Percentiles rank a stretch among this genome's conserved stretches.
Evolutionary conservation across 2,888 invertebrate genomes (phyloP).

Genomic region (Itoplectis maculator): DNA sequence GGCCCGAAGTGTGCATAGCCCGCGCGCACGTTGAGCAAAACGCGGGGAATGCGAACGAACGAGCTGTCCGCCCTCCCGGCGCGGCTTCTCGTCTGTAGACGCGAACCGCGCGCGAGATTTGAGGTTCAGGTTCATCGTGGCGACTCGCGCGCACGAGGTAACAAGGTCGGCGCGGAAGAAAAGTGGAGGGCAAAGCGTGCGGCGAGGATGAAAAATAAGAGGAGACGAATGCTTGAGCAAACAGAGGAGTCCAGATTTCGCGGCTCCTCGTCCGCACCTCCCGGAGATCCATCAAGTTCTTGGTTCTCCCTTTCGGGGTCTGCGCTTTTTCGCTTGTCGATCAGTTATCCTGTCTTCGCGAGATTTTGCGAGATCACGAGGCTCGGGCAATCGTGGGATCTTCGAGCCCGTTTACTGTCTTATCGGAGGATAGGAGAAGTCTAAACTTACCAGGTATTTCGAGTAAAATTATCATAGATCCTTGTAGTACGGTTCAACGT

Average conservation of each 20-base stretch:
- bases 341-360: constrained; percentile 2
- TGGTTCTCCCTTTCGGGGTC: constrained; percentile 54
- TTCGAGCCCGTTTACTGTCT: not conserved
- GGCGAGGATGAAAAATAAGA: constrained; percentile 61
- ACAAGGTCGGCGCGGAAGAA: constrained; percentile 47
- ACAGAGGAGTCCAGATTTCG: constrained; percentile 80
- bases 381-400: constrained; percentile 46
- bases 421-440: too few species aligned
- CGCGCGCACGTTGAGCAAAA: constrained; percentile 26
- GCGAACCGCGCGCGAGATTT: constrained; percentile 59
- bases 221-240: constrained; percentile 77
- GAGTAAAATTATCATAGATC: too few species aligned
- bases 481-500: too few species aligned
- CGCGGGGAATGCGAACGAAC: constrained; percentile 57
- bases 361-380: constrained; percentile 27
- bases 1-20: too few species aligned
- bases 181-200: constrained; percentile 43
- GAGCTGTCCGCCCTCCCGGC: constrained; percentile 76
- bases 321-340: constrained; percentile 35
- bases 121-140: constrained; percentile 35
- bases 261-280: constrained; percentile 77
- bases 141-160: too few species aligned
- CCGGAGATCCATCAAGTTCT: constrained; percentile 78
- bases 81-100: constrained; percentile 68
- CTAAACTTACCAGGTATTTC: too few species aligned